Evolutionary conservation across 2,797 vertebrate species (phyloP), one percentile per base, ranked within the genome.

Genomic region (Siniperca obscura): DNA sequence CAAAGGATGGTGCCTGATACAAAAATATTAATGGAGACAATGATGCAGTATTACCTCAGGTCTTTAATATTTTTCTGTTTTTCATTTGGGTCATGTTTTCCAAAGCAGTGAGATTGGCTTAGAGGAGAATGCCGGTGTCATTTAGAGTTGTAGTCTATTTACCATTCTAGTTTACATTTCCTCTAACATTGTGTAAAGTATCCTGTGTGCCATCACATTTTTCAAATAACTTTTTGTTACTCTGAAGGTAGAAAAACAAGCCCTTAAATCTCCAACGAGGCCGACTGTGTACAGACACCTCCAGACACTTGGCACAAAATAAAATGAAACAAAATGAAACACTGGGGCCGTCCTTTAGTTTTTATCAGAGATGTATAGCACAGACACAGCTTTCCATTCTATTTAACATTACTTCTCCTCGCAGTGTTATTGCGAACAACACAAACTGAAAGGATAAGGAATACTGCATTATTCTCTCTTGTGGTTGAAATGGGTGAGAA

Each of bases 401-500:
- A 59, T 86, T 87, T 82, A 82, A 83, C 91, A 86, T 85, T 21
- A 76, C 81, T 73, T 83, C 27, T 81, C 78, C 78, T 81, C 61
- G 27, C 74, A n/a, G 68, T 76, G 52, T 72, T 78, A 71, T 46
- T 85, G 59, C 59, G 62, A 81, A 75, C 52, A 85, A 80, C 55
- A 83, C 67, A 79, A 68, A 60, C 68, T 25, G 64, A 80, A 68
- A 76, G 52, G 69, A 77, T 88, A 80, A 79, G 81, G 64, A 90
- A 94, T 88, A 92, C 91, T 93, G 93, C 92, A 94, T 89, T 87
- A 91, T 91, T 91, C 70, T 93, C 92, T 87, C 70, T 50, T 55
- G 62, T 78, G 56, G 61, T 52, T 74, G 73, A 77, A 90, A 89
- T 50, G 13, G 61, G 83, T 75, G 84, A 77, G 36, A 50, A 42